Base-by-base conservation (phyloP, 30 jellyfish, hydroid and myxozoan genomes). In the Turritopsis rubra region DNA sequence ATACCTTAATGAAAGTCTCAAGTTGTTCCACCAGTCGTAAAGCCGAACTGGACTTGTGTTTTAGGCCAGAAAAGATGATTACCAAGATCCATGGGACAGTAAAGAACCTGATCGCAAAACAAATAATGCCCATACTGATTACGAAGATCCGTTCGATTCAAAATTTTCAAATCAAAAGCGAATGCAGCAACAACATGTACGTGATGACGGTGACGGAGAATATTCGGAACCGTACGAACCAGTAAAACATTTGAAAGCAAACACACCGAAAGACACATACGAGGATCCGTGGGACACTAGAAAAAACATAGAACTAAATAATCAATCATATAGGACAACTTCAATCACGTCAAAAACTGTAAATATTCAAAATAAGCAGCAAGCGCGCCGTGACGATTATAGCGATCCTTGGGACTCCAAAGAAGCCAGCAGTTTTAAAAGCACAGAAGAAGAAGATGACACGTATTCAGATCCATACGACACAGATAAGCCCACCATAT, bases 61-160 rank as follows among this genome's bases (percentile, higher is more conserved):
- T 3, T 26, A 80, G 87, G 65, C 26, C 1, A 81, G 81, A 1
- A 71, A 87, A 24, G 96, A 87, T 25, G 91, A 91, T 71, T 91
- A 91, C 73, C 89, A 82, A 25, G 97, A 91, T 74, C 97, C 97
- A 31, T 91, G 96, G 96, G 97, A 91, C 89, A n/a, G 91, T n/a
- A 86, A 80, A 80, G 81, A 65, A 1, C 1, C 26, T 8, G 7
- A 54, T 0, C 52, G 24, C 24, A 80, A 80, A 21, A 80, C 54
- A 18, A 23, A 79, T n/a, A 24, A 79, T 26, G 71, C 9, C 26
- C 87, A n/a, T n/a, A 28, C 54, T 52, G 78, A n/a, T 16, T 80
- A 80, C 8, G 79, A 80, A 53, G 87, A 80, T 29, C 87, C 87
- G 16, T 80, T 80, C 27, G 87, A 80, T 53, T 30, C 87, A 7